phyloP scores from a whole-genome alignment of 2,888 invertebrate species.

The Melangyna quadrimaculata region DNA sequence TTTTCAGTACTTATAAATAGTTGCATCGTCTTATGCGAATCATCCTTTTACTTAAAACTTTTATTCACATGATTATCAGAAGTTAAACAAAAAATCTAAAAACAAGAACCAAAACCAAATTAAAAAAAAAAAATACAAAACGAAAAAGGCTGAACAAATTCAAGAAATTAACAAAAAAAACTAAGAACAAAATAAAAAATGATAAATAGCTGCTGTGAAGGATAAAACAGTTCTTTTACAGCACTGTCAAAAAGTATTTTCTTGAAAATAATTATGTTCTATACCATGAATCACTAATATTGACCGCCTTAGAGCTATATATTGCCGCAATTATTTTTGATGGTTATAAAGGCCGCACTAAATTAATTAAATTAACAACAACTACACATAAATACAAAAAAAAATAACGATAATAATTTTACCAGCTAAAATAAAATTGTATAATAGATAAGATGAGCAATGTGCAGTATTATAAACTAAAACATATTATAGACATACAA shows the following conservation, averaged over 20 bases:
- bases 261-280: neutral
- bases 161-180: neutral
- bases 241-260: neutral
- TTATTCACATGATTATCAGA: too few relatives aligned
- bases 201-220: neutral
- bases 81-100: too few relatives aligned
- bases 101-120: too few relatives aligned
- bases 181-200: neutral
- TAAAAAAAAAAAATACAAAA: too few relatives aligned
- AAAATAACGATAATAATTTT: neutral
- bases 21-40: too few relatives aligned
- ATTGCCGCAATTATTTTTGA: neutral
- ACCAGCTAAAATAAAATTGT: neutral
- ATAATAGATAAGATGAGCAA: neutral
- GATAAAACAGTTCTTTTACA: neutral
- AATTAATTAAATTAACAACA: neutral
- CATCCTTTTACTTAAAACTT: too few relatives aligned
- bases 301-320: neutral
- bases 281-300: neutral
- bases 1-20: too few relatives aligned
- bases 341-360: neutral
- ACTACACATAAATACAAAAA: neutral
- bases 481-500: neutral
- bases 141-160: neutral
- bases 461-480: neutral